Base-by-base conservation (phyloP, 2,888 invertebrate genomes). In the Panopea generosa region DNA sequence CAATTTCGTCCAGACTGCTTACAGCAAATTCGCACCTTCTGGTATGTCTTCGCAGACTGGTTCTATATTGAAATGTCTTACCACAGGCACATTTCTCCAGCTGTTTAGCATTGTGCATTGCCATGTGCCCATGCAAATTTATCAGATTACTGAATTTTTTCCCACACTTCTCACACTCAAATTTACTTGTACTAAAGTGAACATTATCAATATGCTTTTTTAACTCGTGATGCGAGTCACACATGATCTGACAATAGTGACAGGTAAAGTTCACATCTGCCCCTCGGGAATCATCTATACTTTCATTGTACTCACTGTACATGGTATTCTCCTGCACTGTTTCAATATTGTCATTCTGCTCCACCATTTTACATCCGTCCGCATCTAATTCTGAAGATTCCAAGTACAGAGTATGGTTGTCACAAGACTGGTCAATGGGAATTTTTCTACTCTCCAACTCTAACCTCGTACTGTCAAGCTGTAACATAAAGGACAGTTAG, bases 21-120 rank as follows among this genome's bases (percentile, higher is more conserved):
- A 6, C 20, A 16, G 53, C 53, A 14, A 53, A 3, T 52, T 63
- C 63, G 38, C 65, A 72, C 22, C 57, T 57, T 47, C 38, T 40
- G 38, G 40, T 24, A 72, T 72, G 72, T 20, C 60, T 59, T 16
- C 24, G 27, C 20, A 73, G 67, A 73, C 73, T 66, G 22, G 60
- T 57, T 49, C 61, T 61, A 61, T 73, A 73, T 55, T 73, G 73
- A 43, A 67, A 73, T 22, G 61, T 55, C 43, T 61, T 66, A 7
- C 73, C 73, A 56, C 67, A 73, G 18, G 14, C 50, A 38, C 73
- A 73, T 16, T 61, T 60, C 47, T 73, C 73, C 40, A 61, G 67
- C 38, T 62, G 60, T 16, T 52, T 9, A 0, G 49, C 26, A 26
- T 60, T 40, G 16, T 66, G 66, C 18, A 60, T 61, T 4, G 49